phyloP scores from a whole-genome alignment of 2,113 vertebrate species.

The Gopherus evgoodei region DNA sequence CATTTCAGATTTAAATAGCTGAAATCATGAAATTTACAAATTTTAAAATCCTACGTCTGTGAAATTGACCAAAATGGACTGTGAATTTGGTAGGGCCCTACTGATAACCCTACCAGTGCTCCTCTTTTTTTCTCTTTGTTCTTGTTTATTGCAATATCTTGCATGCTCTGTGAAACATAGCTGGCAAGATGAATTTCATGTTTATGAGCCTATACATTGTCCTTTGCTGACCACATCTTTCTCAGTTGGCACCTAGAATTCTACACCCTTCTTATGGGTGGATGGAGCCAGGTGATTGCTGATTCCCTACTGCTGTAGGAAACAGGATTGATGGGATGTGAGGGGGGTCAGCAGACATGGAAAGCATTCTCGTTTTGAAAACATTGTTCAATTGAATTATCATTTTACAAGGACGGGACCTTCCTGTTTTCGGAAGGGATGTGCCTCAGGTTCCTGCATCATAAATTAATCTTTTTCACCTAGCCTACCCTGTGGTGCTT shows the following conservation, averaged over 20 bases:
- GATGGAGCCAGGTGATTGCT: background rate
- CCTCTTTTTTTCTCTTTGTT: background rate
- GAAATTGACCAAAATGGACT: too few relatives aligned
- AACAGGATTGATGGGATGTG: background rate
- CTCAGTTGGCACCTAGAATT: background rate
- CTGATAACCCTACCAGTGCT: too few relatives aligned
- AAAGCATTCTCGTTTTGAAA: background rate
- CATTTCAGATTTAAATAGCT: too few relatives aligned
- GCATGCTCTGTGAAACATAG: background rate
- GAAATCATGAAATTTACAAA: too few relatives aligned
- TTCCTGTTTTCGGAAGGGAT: background rate
- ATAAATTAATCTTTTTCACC: background rate
- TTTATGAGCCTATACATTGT: background rate
- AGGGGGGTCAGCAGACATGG: background rate
- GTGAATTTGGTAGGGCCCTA: too few relatives aligned
- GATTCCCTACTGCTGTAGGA: background rate
- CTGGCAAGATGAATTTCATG: background rate
- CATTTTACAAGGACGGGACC: background rate
- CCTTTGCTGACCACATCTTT: background rate
- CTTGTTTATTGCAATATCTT: background rate
- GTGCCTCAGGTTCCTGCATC: background rate
- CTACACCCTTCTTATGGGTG: background rate
- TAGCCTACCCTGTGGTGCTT: background rate
- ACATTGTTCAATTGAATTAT: background rate
- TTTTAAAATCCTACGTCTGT: too few relatives aligned